phyloP scores from a whole-genome alignment of 2,113 vertebrate genomes.

The Mobula birostris region DNA sequence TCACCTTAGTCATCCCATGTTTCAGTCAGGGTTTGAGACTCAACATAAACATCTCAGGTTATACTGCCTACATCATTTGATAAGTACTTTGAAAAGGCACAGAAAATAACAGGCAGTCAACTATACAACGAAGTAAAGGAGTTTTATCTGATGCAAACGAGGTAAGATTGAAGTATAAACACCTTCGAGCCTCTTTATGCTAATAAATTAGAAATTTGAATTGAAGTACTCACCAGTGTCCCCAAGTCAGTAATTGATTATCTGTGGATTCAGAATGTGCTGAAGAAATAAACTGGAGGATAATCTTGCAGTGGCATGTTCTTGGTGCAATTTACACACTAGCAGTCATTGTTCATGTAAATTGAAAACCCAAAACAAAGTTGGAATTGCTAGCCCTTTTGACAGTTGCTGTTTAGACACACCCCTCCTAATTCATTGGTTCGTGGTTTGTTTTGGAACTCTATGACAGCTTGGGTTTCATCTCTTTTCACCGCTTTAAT shows the following conservation, averaged over 20 bases:
- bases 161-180: background rate
- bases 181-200: background rate
- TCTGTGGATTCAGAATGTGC: background rate
- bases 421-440: constrained; percentile 15
- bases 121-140: background rate
- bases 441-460: background rate
- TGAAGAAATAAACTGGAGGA: background rate
- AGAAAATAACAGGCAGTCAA: background rate
- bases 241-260: background rate
- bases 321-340: background rate
- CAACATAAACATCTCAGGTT: too few relatives aligned
- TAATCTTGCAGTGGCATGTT: background rate
- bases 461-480: background rate
- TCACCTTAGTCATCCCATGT: background rate
- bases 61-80: too few relatives aligned
- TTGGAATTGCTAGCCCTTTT: background rate
- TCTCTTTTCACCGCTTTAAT: background rate
- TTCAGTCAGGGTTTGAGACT: background rate
- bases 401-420: background rate
- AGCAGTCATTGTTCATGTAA: background rate
- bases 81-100: background rate
- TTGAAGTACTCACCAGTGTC: constrained; percentile 18
- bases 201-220: background rate
- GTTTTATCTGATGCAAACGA: background rate
- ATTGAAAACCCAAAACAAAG: background rate